Conservation (phyloP, 2,797 vertebrate genomes). For the Argya squamiceps region DNA sequence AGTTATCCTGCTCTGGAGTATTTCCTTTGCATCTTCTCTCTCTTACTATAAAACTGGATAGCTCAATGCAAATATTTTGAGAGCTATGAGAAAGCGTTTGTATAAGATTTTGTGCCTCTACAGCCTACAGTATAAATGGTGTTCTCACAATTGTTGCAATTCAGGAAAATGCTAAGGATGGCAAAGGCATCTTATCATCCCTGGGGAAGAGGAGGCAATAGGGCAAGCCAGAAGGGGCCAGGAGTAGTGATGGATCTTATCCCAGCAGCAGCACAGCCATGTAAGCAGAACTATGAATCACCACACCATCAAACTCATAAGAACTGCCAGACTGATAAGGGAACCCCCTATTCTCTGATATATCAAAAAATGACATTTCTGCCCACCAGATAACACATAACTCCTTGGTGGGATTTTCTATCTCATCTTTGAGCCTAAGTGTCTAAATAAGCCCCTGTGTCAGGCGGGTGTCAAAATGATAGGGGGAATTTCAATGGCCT, state of each 20-base stretch:
- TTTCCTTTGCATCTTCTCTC: neutral
- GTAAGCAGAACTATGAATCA: neutral
- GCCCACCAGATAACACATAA: neutral
- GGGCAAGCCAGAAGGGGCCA: neutral
- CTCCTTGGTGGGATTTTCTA: neutral
- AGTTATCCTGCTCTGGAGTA: neutral
- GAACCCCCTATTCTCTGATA: neutral
- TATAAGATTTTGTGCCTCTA: neutral
- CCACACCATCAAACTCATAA: fast-evolving
- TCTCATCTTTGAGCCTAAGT: neutral
- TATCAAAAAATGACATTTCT: neutral
- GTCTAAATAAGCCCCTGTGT: neutral
- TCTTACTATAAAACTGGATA: neutral
- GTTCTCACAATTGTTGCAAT: neutral
- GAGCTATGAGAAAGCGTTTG: neutral
- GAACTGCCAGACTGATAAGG: neutral
- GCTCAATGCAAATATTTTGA: neutral
- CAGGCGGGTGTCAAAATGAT: neutral
- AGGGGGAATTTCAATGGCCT: neutral
- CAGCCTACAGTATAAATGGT: neutral
- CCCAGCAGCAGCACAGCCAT: neutral
- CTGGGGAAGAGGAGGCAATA: neutral
- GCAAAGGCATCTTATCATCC: neutral
- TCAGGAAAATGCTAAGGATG: neutral
- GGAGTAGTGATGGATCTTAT: neutral